Evolutionary conservation across 53 echinoderm and acorn worm genomes (phyloP).

Genomic region (Arbacia lixula): DNA sequence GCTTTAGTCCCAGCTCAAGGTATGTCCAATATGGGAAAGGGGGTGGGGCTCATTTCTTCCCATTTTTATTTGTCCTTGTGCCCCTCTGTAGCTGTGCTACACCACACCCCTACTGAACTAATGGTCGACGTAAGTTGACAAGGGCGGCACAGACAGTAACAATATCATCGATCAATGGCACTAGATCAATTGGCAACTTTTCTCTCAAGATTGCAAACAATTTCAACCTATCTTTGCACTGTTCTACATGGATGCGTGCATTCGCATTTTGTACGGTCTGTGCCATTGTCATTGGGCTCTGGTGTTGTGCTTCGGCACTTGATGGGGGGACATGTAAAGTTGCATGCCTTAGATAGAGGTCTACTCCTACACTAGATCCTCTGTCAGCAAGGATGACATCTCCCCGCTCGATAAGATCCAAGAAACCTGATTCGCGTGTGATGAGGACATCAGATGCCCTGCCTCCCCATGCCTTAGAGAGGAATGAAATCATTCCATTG

Average conservation of each 20-base stretch:
- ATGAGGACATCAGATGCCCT: slow-evolving; percentile 68
- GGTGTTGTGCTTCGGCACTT: slow-evolving; percentile 57
- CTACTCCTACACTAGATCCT: slow-evolving; percentile 64
- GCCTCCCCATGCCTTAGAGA: slow-evolving; percentile 75
- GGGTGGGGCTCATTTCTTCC: too few relatives aligned
- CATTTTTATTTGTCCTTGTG: too few relatives aligned
- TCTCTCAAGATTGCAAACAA: slow-evolving; percentile 58
- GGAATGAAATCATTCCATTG: slow-evolving; percentile 61
- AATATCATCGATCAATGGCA: slow-evolving; percentile 59
- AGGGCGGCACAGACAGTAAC: slow-evolving; percentile 62
- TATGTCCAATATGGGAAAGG: too few relatives aligned
- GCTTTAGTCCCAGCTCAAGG: too few relatives aligned
- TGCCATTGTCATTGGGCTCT: slow-evolving; percentile 41
- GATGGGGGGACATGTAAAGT: slow-evolving; percentile 69
- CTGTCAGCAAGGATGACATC: slow-evolving; percentile 69
- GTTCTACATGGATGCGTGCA: slow-evolving; percentile 62
- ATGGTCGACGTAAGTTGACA: slow-evolving; percentile 41
- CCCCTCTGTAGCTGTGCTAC: too few relatives aligned
- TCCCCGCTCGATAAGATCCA: slow-evolving; percentile 65
- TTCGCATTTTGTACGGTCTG: slow-evolving; percentile 73
- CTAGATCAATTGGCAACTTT: slow-evolving; percentile 43
- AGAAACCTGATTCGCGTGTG: slow-evolving; percentile 51
- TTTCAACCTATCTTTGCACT: slow-evolving; percentile 69
- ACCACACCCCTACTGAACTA: slow-evolving; percentile 10
- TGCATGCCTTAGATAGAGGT: slow-evolving; percentile 55